These are phyloP conservation scores for Aporophyla lueneburgensis DNA, from an alignment of 2,888 invertebrate species.

Conservation along the genomic window DNA sequence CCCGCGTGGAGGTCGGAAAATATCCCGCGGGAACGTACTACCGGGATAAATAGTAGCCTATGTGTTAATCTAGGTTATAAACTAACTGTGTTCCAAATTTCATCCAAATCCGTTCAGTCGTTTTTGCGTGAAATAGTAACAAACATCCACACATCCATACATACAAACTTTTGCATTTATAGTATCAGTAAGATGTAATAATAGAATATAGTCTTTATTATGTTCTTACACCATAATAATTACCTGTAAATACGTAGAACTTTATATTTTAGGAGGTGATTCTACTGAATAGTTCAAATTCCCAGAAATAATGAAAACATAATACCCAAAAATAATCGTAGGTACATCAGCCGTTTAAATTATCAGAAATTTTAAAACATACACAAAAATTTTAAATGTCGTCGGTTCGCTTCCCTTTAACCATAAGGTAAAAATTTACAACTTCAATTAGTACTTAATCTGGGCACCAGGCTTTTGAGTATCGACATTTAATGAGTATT, in stretches of 20 bases:
- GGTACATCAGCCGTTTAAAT: background rate
- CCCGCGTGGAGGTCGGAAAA: too few species aligned
- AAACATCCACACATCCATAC: too few species aligned
- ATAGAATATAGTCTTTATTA: background rate
- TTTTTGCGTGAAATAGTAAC: too few species aligned
- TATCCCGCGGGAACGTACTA: too few species aligned
- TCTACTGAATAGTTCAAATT: background rate
- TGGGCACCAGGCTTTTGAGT: background rate
- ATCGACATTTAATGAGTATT: background rate
- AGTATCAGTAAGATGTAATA: too few species aligned
- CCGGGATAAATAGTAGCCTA: too few species aligned
- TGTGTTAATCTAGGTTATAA: too few species aligned
- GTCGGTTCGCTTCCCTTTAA: conserved; percentile 10
- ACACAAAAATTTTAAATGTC: background rate
- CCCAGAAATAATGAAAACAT: background rate
- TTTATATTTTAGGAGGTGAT: background rate
- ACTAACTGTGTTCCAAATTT: too few species aligned
- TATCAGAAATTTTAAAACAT: background rate
- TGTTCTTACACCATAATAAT: background rate
- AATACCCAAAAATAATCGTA: background rate
- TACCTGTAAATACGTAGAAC: background rate
- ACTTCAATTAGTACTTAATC: conserved; percentile 5
- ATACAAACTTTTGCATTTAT: too few species aligned
- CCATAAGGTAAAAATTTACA: conserved; percentile 24
- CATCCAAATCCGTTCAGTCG: too few species aligned